These are phyloP conservation scores for Spicauda simplicius DNA, from an alignment of 2,888 invertebrate species.

Conservation along the genomic window DNA sequence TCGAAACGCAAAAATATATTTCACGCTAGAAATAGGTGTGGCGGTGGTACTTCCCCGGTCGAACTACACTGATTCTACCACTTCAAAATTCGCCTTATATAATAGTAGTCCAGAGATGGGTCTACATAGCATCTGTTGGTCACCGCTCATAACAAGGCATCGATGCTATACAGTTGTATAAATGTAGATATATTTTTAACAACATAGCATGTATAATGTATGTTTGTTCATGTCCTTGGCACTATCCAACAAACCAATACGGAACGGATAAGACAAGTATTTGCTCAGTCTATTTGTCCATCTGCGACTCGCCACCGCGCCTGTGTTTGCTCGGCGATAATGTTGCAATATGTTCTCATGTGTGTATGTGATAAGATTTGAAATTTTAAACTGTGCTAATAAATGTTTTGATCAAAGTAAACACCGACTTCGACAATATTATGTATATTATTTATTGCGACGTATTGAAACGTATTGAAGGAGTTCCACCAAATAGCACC, in stretches of 20 bases:
- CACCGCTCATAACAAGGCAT: too few species aligned
- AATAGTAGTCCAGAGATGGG: too few species aligned
- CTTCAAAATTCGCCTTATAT: too few species aligned
- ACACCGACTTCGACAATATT: not conserved
- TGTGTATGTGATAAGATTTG: constrained; percentile 7
- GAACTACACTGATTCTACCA: too few species aligned
- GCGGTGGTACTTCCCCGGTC: too few species aligned
- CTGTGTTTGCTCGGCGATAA: constrained; percentile 17
- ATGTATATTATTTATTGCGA: not conserved
- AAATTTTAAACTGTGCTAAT: not conserved
- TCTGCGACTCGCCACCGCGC: constrained; percentile 19
- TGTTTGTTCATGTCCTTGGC: constrained; percentile 6
- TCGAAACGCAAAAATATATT: too few species aligned
- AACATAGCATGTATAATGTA: not conserved
- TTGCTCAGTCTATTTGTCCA: constrained; percentile 10
- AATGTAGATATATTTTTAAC: too few species aligned
- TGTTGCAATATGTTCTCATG: constrained; percentile 9
- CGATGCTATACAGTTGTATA: too few species aligned
- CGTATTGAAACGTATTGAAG: too few species aligned
- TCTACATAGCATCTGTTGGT: too few species aligned
- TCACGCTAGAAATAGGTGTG: too few species aligned
- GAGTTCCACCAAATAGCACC: too few species aligned
- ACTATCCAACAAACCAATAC: not conserved
- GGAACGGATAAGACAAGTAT: constrained; percentile 12
- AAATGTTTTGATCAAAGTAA: not conserved